Conservation (phyloP, 2,113 vertebrate species). For the Elachura formosa region DNA sequence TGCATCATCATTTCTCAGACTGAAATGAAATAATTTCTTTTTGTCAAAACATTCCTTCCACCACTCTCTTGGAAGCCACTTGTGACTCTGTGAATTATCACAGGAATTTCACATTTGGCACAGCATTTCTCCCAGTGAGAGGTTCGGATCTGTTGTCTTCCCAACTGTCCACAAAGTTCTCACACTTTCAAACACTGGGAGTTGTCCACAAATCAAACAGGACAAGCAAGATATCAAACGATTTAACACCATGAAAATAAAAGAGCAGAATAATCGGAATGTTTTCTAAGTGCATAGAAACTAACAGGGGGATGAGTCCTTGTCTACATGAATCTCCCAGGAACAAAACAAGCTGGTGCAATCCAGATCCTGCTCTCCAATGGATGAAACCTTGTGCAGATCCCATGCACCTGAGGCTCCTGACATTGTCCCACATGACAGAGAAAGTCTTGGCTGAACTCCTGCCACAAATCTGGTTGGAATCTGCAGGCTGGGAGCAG, state of each 20-base stretch:
- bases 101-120: background rate
- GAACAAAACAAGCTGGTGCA: background rate
- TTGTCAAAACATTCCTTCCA: background rate
- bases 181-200: background rate
- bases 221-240: background rate
- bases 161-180: background rate
- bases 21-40: background rate
- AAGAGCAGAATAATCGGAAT: background rate
- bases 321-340: background rate
- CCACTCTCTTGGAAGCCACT: background rate
- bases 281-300: background rate
- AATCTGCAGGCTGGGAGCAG: background rate
- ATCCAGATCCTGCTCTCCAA: background rate
- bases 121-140: background rate
- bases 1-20: constrained; percentile 12
- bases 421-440: background rate
- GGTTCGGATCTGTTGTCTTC: background rate
- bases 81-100: background rate
- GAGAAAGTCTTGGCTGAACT: background rate
- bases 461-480: background rate
- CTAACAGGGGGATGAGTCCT: background rate
- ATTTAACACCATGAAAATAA: background rate
- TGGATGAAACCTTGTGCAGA: background rate
- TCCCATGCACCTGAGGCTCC: background rate
- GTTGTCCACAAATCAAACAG: background rate